Conservation (phyloP, 53 echinoderm and acorn worm genomes). For the Glandiceps talaboti region DNA sequence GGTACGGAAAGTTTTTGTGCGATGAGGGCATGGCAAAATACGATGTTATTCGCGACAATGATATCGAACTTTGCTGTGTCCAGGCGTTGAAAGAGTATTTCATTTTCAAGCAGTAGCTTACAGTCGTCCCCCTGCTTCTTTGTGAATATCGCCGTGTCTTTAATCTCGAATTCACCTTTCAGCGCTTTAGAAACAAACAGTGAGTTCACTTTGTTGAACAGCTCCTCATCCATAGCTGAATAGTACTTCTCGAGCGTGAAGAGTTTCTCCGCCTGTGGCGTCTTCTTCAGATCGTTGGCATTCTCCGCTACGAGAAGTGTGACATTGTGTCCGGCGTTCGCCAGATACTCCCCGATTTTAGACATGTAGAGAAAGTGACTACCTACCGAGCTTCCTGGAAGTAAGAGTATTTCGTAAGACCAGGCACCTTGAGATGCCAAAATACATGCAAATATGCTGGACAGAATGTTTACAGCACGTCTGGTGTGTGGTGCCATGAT, state of each 20-base stretch:
- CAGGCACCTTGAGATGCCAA: too few relatives aligned
- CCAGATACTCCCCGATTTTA: not conserved
- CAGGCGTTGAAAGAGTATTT: not conserved
- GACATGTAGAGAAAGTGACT: not conserved
- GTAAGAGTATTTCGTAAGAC: not conserved
- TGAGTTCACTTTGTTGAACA: not conserved
- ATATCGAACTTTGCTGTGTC: not conserved
- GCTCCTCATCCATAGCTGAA: not conserved
- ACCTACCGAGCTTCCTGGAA: not conserved
- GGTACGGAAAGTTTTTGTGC: not conserved
- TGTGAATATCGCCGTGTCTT: not conserved
- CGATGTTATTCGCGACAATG: not conserved
- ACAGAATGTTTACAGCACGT: too few relatives aligned
- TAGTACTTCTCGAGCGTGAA: not conserved
- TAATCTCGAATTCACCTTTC: not conserved
- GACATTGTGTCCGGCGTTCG: not conserved
- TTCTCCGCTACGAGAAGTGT: not conserved
- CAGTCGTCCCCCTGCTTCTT: not conserved
- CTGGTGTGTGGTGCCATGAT: too few relatives aligned
- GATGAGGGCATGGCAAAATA: not conserved
- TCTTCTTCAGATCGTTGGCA: not conserved
- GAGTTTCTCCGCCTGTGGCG: not conserved
- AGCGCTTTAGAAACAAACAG: not conserved
- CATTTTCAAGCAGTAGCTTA: not conserved
- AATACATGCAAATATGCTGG: too few relatives aligned